These are phyloP conservation scores for Microplitis demolitor DNA, from an alignment of 1,140 invertebrate genomes.

Conservation along the genomic window DNA sequence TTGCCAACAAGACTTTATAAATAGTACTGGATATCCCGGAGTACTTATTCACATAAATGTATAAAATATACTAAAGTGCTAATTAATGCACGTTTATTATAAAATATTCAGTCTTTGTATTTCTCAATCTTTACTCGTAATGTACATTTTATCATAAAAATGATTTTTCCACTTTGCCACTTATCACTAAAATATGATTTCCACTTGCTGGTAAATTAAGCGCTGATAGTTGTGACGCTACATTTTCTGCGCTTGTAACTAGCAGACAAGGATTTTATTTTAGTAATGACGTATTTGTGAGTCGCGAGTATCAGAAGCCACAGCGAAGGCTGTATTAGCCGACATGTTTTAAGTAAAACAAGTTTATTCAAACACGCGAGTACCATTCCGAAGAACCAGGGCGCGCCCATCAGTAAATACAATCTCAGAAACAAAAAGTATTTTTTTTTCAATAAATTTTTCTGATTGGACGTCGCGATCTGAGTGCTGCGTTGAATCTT, in stretches of 20 bases:
- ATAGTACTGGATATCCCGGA: background rate
- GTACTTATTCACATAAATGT: background rate
- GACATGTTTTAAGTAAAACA: constrained; percentile 42
- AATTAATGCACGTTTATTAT: too few species aligned
- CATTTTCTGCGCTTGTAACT: background rate
- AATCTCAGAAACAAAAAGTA: constrained; percentile 46
- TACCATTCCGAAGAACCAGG: constrained; percentile 49
- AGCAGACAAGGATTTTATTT: background rate
- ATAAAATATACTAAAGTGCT: too few species aligned
- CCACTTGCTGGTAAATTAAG: background rate
- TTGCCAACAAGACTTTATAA: background rate
- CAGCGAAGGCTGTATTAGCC: constrained; percentile 42
- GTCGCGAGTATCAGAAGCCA: constrained; percentile 42
- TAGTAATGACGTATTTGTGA: background rate
- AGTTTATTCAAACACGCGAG: constrained; percentile 44
- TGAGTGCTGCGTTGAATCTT: constrained; percentile 34
- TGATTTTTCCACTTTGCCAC: too few species aligned
- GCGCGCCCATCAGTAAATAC: constrained; percentile 50
- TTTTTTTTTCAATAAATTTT: constrained; percentile 32
- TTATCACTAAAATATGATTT: background rate
- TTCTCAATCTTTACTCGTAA: too few species aligned
- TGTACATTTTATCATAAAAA: too few species aligned
- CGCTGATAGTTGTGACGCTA: background rate
- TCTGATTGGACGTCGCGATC: constrained; percentile 27
- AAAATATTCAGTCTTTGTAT: too few species aligned